These are phyloP conservation scores for Porites evermanni DNA, from an alignment of 92 coral and sea anemone species.

Conservation along the genomic window DNA sequence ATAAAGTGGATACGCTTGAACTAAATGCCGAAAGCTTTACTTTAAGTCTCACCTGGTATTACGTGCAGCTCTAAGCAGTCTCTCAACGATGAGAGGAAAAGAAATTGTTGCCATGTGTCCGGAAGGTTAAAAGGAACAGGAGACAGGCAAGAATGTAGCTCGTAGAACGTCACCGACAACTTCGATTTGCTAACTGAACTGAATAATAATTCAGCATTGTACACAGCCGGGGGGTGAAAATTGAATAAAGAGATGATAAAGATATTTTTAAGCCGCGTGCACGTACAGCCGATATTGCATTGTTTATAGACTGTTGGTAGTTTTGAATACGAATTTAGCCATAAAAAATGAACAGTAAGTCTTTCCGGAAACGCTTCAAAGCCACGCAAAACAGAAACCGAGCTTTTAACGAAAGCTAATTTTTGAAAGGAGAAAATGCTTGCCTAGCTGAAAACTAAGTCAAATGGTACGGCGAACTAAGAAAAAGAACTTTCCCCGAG, in stretches of 20 bases:
- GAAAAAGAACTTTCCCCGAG: no score
- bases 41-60: not conserved
- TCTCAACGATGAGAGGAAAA: not conserved
- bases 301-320: conserved; percentile 11
- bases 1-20: not conserved
- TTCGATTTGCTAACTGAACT: not conserved
- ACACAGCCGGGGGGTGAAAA: conserved; percentile 13
- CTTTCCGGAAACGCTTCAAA: conserved; percentile 11
- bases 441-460: no score
- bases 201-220: not conserved
- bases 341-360: not conserved
- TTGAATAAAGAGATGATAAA: not conserved
- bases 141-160: not conserved
- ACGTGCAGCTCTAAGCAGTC: not conserved
- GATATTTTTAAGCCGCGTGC: not conserved
- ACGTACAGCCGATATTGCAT: conserved; percentile 1
- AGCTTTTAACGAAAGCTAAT: no score
- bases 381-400: not conserved
- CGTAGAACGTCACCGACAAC: not conserved
- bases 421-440: no score
- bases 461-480: no score
- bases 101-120: not conserved
- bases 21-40: not conserved
- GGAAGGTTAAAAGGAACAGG: not conserved
- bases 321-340: conserved; percentile 11